A percentile compares a stretch with the other conserved stretches of the same genome.
Conservation (phyloP, 2,113 vertebrate genomes). For the Corvus cornix region DNA sequence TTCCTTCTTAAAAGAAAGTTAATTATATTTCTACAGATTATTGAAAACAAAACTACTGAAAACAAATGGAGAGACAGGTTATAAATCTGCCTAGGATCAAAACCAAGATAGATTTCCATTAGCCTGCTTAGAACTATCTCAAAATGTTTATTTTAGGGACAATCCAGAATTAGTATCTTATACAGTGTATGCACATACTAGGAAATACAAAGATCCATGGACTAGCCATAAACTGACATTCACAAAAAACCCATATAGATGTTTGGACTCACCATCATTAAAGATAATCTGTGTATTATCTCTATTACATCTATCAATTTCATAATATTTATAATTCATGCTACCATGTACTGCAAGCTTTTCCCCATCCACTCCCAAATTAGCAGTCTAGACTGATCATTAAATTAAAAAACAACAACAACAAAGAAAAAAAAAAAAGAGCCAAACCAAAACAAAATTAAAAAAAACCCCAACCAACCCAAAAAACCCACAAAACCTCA, state of each 20-base stretch:
- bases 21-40: background rate
- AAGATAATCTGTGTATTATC: background rate
- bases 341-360: background rate
- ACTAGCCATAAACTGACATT: background rate
- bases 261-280: background rate
- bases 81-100: background rate
- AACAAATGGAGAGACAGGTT: background rate
- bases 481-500: background rate
- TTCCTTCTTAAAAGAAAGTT: background rate
- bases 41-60: background rate
- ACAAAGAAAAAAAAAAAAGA: background rate
- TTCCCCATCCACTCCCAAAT: background rate
- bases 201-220: background rate
- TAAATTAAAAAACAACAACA: background rate
- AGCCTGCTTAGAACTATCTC: background rate
- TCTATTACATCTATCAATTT: background rate
- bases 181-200: fast-evolving
- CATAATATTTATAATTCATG: background rate
- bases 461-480: background rate
- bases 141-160: background rate
- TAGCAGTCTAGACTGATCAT: background rate
- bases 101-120: background rate
- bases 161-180: background rate
- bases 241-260: background rate
- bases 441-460: fast-evolving